Evolutionary conservation across 2,888 invertebrate species (phyloP), one percentile per base, ranked within the genome.

Genomic region (Apamea epomidion): DNA sequence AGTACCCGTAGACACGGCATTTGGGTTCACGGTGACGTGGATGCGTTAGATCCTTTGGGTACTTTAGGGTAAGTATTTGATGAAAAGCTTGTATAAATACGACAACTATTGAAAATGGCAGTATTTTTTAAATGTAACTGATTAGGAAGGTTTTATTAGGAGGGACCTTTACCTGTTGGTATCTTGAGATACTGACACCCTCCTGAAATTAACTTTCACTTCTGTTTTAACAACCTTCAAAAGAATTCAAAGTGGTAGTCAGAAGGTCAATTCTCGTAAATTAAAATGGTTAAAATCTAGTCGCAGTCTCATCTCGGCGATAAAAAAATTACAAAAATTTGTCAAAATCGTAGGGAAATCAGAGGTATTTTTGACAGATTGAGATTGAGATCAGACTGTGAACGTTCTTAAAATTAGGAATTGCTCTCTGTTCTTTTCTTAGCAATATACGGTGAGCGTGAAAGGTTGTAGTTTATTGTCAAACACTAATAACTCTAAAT

Each of bases 1-100:
- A 93, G 91, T 90, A 91, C 93, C 91, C 91, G 88, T 90, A 91
- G 93, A 90, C 92, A 93, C 89, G 89, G 85, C 82, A 90, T 70
- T 74, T 8, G 51, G 18, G 0, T 48, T 86, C 91, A 67, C 80
- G 82, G 70, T 90, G 54, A 51, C 75, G 90, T 73, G 0, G 14
- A 7, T 65, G 74, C 14, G 54, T 91, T 92, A 29, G 91, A 89
- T 74, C 74, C 14, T 65, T 48, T 72, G 1, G 1, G 14, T 16
- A 8, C 0, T 25, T 12, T 18, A 1, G 3, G 25, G 14, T 37
- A 37, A 2, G 6, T 71, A 21, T 62, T 60, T 21, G 4, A 65
- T 48, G n/a, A 16, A 67, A 45, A 51, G n/a, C 4, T 45, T 60
- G 3, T 14, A 2, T 12, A n/a, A 4, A n/a, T 16, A 42, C 12